These are phyloP conservation scores for Microplitis deprimator DNA, from an alignment of 2,888 invertebrate species.

Conservation along the genomic window DNA sequence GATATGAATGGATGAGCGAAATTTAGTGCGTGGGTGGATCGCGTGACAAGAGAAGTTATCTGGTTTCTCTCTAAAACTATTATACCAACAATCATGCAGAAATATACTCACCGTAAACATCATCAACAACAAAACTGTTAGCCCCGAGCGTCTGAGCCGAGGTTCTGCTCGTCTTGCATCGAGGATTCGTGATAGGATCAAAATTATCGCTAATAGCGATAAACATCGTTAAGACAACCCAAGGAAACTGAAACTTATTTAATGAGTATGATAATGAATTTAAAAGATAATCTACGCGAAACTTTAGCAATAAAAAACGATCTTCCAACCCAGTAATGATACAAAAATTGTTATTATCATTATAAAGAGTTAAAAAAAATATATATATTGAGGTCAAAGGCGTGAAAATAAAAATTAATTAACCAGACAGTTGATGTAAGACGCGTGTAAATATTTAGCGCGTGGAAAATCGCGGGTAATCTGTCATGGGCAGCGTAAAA, in stretches of 20 bases:
- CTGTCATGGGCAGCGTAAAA: background rate
- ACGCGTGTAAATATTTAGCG: no score
- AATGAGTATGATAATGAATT: background rate
- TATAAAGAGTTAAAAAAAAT: background rate
- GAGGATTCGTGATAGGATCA: conserved; percentile 36
- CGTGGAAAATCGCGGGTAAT: background rate
- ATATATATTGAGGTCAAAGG: background rate
- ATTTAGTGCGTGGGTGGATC: conserved; percentile 33
- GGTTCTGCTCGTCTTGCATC: conserved; percentile 11
- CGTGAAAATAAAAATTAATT: background rate
- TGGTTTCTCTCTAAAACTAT: conserved; percentile 42
- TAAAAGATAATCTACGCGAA: background rate
- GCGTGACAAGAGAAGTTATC: conserved; percentile 41
- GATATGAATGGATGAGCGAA: background rate
- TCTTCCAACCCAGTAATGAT: background rate
- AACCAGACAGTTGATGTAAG: background rate
- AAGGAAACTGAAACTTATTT: conserved; percentile 26
- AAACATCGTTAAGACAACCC: conserved; percentile 34
- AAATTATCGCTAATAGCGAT: conserved; percentile 40
- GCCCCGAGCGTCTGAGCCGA: conserved; percentile 8
- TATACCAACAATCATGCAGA: conserved; percentile 39
- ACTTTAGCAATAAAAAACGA: background rate
- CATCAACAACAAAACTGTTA: conserved; percentile 16
- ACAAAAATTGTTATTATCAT: background rate
- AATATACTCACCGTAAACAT: conserved; percentile 30